Conservation (phyloP, 37 sponge, comb jelly and placozoan species). For the Hormiphora californensis region DNA sequence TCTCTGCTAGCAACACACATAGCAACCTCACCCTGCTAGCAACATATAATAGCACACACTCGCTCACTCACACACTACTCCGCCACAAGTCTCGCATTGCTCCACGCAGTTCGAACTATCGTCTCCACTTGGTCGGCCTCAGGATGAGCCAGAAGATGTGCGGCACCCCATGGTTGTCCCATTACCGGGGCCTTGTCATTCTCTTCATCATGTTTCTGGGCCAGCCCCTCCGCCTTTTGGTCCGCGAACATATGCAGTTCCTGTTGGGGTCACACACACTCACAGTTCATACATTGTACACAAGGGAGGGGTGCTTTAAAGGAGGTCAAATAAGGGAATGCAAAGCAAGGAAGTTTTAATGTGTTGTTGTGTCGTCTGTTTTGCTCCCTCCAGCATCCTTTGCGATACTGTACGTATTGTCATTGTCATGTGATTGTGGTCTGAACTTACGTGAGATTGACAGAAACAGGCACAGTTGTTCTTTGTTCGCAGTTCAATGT, state of each 20-base stretch:
- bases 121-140: slow-evolving; percentile 3
- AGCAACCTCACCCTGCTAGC: no score
- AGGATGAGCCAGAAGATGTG: not conserved
- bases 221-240: not conserved
- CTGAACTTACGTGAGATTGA: slow-evolving; percentile 5
- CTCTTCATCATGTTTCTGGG: not conserved
- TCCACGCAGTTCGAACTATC: slow-evolving; percentile 23
- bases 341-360: no score
- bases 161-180: no score
- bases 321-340: no score
- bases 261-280: not conserved
- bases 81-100: slow-evolving; percentile 26
- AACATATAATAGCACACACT: no score
- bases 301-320: not conserved
- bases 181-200: not conserved
- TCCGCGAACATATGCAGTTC: slow-evolving; percentile 36
- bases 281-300: not conserved
- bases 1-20: no score
- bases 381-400: no score
- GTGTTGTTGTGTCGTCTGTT: no score
- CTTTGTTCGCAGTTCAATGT: not conserved
- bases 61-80: slow-evolving; percentile 33
- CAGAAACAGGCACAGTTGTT: not conserved
- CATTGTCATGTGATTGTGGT: not conserved
- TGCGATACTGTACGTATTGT: no score